A percentile compares a stretch with the other conserved stretches of the same genome.
Conservation (phyloP, 2,888 invertebrate genomes). For the Lycophotia porphyrea region DNA sequence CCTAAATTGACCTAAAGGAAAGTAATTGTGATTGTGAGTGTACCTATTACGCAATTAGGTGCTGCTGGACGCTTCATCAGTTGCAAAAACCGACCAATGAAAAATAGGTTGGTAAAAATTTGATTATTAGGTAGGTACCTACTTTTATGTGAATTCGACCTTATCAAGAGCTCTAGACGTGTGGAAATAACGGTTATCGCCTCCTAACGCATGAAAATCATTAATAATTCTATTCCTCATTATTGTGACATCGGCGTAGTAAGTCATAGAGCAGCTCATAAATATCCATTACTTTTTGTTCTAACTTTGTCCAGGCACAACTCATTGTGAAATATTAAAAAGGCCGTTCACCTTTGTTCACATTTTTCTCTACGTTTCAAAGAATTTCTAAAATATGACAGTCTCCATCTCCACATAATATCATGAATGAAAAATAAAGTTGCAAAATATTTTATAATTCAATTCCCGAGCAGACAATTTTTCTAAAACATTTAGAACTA, state of each 20-base stretch:
- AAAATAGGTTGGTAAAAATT: not conserved
- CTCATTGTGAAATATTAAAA: conserved; percentile 33
- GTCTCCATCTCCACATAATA: not conserved
- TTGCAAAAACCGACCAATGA: not conserved
- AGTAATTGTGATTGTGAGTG: too few species aligned
- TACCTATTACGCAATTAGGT: not conserved
- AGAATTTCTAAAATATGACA: not conserved
- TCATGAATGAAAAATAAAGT: conserved; percentile 48
- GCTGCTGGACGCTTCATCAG: not conserved
- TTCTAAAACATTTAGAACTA: conserved; percentile 20
- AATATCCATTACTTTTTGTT: conserved; percentile 1
- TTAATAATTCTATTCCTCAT: conserved; percentile 14
- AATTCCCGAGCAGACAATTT: not conserved
- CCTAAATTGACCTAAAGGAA: too few species aligned
- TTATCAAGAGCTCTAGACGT: not conserved
- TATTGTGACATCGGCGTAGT: not conserved
- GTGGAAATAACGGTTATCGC: conserved; percentile 23
- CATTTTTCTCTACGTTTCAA: not conserved
- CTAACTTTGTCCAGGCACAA: not conserved
- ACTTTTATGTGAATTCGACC: not conserved
- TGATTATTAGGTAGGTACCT: not conserved
- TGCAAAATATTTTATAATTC: not conserved
- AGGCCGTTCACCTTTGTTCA: not conserved
- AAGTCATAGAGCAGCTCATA: conserved; percentile 4
- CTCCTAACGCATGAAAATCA: not conserved